Conservation (phyloP, 2,888 invertebrate species). For the Diaperis boleti region DNA sequence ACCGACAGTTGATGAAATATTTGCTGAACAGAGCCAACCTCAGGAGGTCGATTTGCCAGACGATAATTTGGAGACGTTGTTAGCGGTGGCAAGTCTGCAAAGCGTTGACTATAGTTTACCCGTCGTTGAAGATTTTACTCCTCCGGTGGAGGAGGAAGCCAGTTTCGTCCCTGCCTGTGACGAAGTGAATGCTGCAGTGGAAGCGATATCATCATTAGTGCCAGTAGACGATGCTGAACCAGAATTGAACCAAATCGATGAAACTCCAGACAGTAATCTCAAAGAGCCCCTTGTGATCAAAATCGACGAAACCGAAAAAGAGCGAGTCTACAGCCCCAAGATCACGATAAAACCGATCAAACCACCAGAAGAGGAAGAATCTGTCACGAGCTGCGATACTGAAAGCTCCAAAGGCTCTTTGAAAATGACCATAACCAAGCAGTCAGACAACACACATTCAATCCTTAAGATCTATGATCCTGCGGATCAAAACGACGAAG, state of each 20-base stretch:
- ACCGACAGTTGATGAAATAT: slow-evolving; percentile 18
- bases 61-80: slow-evolving; percentile 50
- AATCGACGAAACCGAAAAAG: slow-evolving; percentile 55
- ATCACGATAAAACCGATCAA: slow-evolving; percentile 65
- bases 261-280: slow-evolving; percentile 29
- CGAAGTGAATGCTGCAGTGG: not conserved
- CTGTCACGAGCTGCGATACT: slow-evolving; percentile 52
- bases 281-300: slow-evolving; percentile 49
- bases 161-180: not conserved
- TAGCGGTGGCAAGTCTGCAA: slow-evolving; percentile 50
- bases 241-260: not conserved
- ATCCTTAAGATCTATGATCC: slow-evolving; percentile 64
- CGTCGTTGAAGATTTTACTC: slow-evolving; percentile 5
- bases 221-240: not conserved
- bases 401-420: slow-evolving; percentile 57
- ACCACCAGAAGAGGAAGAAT: slow-evolving; percentile 53
- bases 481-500: slow-evolving; percentile 47
- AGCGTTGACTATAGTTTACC: slow-evolving; percentile 15
- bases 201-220: not conserved
- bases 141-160: not conserved
- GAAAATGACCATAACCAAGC: slow-evolving; percentile 65
- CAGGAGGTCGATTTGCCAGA: slow-evolving; percentile 20
- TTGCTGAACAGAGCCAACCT: slow-evolving; percentile 5
- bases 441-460: slow-evolving; percentile 62
- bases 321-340: slow-evolving; percentile 61